phyloP scores from a whole-genome alignment of 2,113 vertebrate species.

The Perca flavescens region DNA sequence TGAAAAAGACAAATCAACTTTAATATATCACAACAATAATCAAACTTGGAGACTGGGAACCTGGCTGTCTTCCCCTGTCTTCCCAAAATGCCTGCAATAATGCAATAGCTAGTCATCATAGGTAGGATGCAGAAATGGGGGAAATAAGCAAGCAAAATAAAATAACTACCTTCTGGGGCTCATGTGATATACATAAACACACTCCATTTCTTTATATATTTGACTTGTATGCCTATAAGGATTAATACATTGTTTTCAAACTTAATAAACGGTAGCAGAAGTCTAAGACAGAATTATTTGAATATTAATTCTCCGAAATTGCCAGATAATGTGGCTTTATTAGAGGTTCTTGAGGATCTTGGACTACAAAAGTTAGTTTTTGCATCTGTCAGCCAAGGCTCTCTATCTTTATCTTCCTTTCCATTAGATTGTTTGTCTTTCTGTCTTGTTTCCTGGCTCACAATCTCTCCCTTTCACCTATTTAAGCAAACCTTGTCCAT shows the following conservation, averaged over 20 bases:
- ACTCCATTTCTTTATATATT: slow-evolving; percentile 7
- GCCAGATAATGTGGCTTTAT: slow-evolving; percentile 17
- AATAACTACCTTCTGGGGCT: slow-evolving; percentile 20
- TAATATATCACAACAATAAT: background rate
- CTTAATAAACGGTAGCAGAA: slow-evolving; percentile 15
- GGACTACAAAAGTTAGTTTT: background rate
- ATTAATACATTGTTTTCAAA: slow-evolving; percentile 17
- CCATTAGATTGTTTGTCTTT: slow-evolving; percentile 35
- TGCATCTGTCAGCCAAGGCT: background rate
- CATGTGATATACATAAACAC: slow-evolving; percentile 12
- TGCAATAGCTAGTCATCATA: background rate
- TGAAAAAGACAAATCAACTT: slow-evolving; percentile 29
- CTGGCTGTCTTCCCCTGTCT: background rate
- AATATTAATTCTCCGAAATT: slow-evolving; percentile 26
- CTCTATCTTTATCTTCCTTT: slow-evolving; percentile 7
- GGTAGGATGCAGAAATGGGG: slow-evolving; percentile 5
- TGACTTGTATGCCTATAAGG: slow-evolving; percentile 33
- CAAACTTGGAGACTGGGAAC: background rate
- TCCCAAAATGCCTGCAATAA: slow-evolving; percentile 36
- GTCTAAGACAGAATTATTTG: slow-evolving; percentile 10
- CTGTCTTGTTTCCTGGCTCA: slow-evolving; percentile 22
- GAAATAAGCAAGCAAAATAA: slow-evolving; percentile 49
- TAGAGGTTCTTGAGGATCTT: slow-evolving; percentile 20
- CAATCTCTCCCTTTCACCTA: slow-evolving; percentile 42
- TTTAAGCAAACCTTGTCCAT: slow-evolving; percentile 49